These are phyloP conservation scores for Agapostemon virescens DNA, from an alignment of 2,888 invertebrate genomes.

Conservation along the genomic window DNA sequence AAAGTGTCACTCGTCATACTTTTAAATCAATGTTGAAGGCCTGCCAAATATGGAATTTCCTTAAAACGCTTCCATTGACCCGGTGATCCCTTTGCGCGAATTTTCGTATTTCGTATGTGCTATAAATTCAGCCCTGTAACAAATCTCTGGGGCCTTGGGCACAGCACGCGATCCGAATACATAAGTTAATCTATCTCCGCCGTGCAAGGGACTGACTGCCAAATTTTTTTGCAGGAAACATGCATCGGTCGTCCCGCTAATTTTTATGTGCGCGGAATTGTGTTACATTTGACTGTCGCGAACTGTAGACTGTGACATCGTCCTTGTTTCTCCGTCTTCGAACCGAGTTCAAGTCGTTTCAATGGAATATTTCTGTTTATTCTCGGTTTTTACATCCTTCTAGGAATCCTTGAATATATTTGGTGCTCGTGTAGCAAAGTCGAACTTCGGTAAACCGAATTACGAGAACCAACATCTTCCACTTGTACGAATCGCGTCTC, in stretches of 20 bases:
- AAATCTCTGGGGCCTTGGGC: slow-evolving; percentile 66
- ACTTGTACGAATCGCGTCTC: not conserved
- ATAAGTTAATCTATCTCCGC: slow-evolving; percentile 55
- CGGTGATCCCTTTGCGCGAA: slow-evolving; percentile 51
- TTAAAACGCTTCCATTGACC: slow-evolving; percentile 63
- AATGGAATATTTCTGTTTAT: not conserved
- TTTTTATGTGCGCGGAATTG: not conserved
- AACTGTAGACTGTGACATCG: too few relatives aligned
- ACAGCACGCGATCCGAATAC: slow-evolving; percentile 59
- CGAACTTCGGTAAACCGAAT: not conserved
- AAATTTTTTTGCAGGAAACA: slow-evolving; percentile 37
- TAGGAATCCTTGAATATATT: not conserved
- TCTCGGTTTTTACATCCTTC: not conserved
- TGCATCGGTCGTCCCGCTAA: not conserved
- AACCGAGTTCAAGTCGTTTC: not conserved
- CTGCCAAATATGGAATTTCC: slow-evolving; percentile 50
- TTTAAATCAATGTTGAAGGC: slow-evolving; percentile 27
- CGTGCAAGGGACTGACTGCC: slow-evolving; percentile 29
- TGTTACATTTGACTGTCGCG: not conserved
- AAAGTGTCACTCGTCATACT: slow-evolving; percentile 3
- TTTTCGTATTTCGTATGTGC: slow-evolving; percentile 58
- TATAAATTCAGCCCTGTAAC: slow-evolving; percentile 70
- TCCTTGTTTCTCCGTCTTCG: not conserved
- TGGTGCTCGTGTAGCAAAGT: not conserved
- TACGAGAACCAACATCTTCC: not conserved